Evolutionary conservation across 2,888 invertebrate species (phyloP), one percentile per base, ranked within the genome.

Genomic region (Teleogryllus oceanicus): DNA sequence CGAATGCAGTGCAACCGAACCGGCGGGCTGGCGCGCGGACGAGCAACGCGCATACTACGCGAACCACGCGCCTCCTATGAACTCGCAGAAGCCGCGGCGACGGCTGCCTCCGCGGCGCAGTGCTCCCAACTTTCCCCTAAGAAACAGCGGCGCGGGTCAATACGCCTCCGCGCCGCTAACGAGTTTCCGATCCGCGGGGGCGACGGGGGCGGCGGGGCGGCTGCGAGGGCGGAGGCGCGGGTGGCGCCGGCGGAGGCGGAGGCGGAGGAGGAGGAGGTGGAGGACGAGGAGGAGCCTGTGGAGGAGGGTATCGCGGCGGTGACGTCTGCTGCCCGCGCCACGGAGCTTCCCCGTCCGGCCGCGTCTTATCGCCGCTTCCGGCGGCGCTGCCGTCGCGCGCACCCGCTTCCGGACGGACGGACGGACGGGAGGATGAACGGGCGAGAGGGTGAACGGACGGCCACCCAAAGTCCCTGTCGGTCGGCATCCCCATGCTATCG

Each of bases 311-410:
- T 51, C 78, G 50, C 50, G 21, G 21, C 78, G 13, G 20, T 18
- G n/a, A 77, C 49, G n/a, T 51, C 78, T 50, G 13, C 78, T n/a
- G 16, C 78, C 78, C 50, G 78, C 50, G 50, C 78, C 50, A 50
- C 50, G 21, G 21, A 50, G 78, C 37, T 62, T 62, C 62, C 62
- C 62, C 62, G 62, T 62, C 62, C 62, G 62, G 62, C 62, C 62
- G 62, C 62, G 62, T n/a, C 62, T 62, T 62, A 62, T 62, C 62
- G 62, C 62, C n/a, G n/a, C 62, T 62, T 62, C 62, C 62, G 62
- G 62, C 62, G n/a, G 62, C 62, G 62, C 62, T 62, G 62, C 62
- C 62, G 62, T 62, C 62, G 62, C 62, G 13, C 62, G 16, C 16
- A 62, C 62, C 62, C 62, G 62, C 62, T 62, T 62, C 62, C 62